Base-by-base conservation (phyloP, 92 coral and sea anemone genomes). In the Ricordea florida region DNA sequence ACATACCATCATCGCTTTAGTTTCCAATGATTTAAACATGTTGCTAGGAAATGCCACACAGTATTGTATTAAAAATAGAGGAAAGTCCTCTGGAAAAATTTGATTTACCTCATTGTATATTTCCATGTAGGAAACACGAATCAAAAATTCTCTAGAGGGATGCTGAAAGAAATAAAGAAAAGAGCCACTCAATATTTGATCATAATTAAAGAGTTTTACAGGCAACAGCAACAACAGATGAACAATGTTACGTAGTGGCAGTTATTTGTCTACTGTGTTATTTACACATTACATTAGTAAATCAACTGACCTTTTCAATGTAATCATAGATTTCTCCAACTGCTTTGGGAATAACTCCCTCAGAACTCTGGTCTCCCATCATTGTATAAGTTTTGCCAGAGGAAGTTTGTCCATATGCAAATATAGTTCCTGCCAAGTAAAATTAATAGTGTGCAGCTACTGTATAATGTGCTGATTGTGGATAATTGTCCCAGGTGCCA, bases 321-420 rank as follows among this genome's bases (percentile, higher is more conserved):
- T 78, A 89, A 3, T 82, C 88, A 56, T 84, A 94, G 20, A 94
- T 84, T 26, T 94, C 90, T 2, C 81, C 89, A 15, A 91, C 78
- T 3, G 97, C 98, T 29, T 81, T 60, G 16, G 88, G 94, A 20
- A 91, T 91, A 8, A 94, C 87, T 0, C 98, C 98, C 27, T 93
- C 88, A 30, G 63, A 13, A 0, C 56, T 28, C 4, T 23, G 57
- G 38, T 85, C 85, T 21, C 98, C 98, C 61, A 84, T 62, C 98
- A 94, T 94, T 6, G 98, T 94, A 53, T 81, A 62, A 0, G 98
- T 94, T 41, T 94, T 94, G 2, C 98, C 98, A 6, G 98, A 91
- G 21, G 98, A 85, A 0, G 98, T 94, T 51, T 94, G 98, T 1
- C 98, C 98, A 70, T 94, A 94, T 0, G 98, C 98, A 94, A 94